phyloP scores from a whole-genome alignment of 1,140 invertebrate genomes.

The Sipha flava region DNA sequence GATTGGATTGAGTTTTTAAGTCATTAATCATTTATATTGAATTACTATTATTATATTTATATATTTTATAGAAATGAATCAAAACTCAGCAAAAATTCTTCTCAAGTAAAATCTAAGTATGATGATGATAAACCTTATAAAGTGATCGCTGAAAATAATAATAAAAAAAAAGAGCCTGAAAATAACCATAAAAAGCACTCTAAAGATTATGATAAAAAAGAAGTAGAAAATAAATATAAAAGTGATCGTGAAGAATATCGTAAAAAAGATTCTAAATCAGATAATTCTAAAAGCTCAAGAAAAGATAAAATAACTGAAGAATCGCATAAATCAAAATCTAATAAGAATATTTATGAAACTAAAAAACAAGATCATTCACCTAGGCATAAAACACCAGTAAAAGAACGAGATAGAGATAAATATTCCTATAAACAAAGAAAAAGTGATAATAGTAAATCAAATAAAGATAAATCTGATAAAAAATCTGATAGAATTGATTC shows the following conservation, averaged over 20 bases:
- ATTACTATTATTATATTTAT: background rate
- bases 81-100: slow-evolving; percentile 24
- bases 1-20: too few species aligned
- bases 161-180: slow-evolving; percentile 25
- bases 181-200: slow-evolving; percentile 30
- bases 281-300: background rate
- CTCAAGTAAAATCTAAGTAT: slow-evolving; percentile 31
- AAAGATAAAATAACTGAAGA: background rate
- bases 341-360: background rate
- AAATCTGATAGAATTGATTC: background rate
- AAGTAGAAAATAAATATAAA: slow-evolving; percentile 11
- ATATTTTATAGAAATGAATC: background rate
- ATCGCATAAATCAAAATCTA: background rate
- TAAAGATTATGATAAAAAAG: slow-evolving; percentile 16
- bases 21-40: background rate
- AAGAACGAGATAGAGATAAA: slow-evolving; percentile 11
- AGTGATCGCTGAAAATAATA: background rate
- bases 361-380: background rate
- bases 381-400: background rate
- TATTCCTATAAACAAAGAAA: background rate
- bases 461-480: slow-evolving; percentile 14
- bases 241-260: background rate
- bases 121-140: background rate
- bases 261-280: slow-evolving; percentile 1
- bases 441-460: slow-evolving; percentile 12